phyloP scores from a whole-genome alignment of 2,888 invertebrate species.

The Chrysolina oricalcia region DNA sequence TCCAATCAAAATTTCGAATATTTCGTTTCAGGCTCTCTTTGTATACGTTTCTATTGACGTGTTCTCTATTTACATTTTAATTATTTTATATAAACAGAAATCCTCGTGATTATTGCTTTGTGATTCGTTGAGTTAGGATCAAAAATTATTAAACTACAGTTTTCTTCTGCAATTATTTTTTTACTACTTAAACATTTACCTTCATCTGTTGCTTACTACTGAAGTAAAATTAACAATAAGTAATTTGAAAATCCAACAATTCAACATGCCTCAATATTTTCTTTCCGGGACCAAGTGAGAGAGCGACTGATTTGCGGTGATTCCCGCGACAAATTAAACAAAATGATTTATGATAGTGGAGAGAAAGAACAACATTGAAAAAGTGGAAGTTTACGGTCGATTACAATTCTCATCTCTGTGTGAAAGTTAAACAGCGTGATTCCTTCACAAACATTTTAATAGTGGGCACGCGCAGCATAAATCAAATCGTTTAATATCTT shows the following conservation, averaged over 20 bases:
- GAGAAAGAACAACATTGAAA: constrained; percentile 24
- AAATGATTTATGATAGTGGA: not conserved
- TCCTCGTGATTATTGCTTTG: not conserved
- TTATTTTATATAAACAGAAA: too few species aligned
- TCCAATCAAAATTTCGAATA: not conserved
- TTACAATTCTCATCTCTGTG: constrained; percentile 62
- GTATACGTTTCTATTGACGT: too few species aligned
- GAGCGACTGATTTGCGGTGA: too few species aligned
- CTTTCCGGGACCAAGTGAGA: too few species aligned
- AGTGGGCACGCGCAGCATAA: constrained; percentile 67
- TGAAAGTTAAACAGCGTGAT: constrained; percentile 70
- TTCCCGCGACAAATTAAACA: too few species aligned
- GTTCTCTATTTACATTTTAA: too few species aligned
- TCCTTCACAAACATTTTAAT: constrained; percentile 69
- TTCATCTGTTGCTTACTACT: too few species aligned
- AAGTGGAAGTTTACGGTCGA: constrained; percentile 47
- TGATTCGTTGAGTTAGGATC: not conserved
- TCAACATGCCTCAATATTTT: not conserved
- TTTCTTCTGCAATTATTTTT: not conserved
- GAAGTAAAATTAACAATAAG: too few species aligned
- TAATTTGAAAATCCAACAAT: not conserved
- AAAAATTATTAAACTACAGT: not conserved
- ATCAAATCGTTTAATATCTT: constrained; percentile 70
- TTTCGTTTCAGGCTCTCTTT: not conserved
- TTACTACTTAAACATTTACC: not conserved